Evolutionary conservation across 1,140 invertebrate species (phyloP).

Genomic region (Bombus balteatus): DNA sequence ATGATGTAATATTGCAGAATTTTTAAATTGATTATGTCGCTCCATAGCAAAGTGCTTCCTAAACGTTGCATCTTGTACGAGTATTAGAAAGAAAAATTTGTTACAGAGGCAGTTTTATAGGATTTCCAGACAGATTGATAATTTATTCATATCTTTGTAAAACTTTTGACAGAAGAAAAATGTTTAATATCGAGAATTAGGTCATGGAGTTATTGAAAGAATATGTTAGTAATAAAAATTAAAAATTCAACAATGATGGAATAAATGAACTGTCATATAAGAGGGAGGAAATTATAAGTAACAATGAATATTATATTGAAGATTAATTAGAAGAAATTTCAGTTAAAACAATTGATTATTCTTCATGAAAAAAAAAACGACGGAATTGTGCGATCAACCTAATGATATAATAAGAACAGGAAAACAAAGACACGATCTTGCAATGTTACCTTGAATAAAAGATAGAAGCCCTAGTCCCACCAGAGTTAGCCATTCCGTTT

Average conservation of each 20-base stretch:
- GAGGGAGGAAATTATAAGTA: not conserved
- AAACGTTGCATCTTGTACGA: too few species aligned
- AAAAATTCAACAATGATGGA: not conserved
- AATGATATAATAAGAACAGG: not conserved
- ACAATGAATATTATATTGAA: not conserved
- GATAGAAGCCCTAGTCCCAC: not conserved
- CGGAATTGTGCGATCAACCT: not conserved
- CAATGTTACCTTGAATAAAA: not conserved
- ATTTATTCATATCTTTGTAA: too few species aligned
- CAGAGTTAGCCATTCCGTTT: not conserved
- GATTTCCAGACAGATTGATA: too few species aligned
- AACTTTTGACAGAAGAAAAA: too few species aligned
- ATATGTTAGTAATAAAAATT: too few species aligned
- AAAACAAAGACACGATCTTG: not conserved
- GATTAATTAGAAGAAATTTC: not conserved
- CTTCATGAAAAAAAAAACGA: not conserved
- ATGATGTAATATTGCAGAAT: too few species aligned
- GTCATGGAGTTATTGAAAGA: too few species aligned
- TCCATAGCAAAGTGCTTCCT: too few species aligned
- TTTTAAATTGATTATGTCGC: too few species aligned
- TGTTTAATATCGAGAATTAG: too few species aligned
- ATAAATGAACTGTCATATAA: not conserved
- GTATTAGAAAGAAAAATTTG: too few species aligned
- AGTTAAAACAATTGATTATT: not conserved
- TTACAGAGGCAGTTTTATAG: too few species aligned